A percentile compares a stretch with the other conserved stretches of the same genome.
Conservation (phyloP, 2,888 invertebrate genomes). For the Scrobipalpa costella region DNA sequence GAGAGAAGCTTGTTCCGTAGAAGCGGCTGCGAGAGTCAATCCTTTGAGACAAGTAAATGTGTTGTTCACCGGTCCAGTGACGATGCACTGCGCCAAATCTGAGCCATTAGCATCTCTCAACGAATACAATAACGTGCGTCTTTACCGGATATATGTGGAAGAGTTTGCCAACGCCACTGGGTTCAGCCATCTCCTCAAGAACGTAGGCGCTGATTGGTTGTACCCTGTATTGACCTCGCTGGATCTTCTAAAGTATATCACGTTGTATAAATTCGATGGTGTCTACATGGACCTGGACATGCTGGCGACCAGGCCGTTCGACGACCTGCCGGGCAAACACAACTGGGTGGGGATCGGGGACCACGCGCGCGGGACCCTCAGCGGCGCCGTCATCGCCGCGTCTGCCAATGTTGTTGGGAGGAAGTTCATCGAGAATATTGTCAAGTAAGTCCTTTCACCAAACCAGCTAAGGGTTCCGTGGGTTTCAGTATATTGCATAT, state of each 20-base stretch:
- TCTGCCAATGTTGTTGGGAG: background rate
- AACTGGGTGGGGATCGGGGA: background rate
- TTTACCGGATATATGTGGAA: slow-evolving; percentile 72
- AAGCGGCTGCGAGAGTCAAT: slow-evolving; percentile 84
- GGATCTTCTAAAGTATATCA: slow-evolving; percentile 84
- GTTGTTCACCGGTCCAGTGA: slow-evolving; percentile 72
- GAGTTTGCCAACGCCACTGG: slow-evolving; percentile 75
- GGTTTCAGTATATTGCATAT: no score
- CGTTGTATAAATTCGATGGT: slow-evolving; percentile 88
- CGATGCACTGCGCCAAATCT: slow-evolving; percentile 41
- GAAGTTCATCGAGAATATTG: background rate
- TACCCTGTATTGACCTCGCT: slow-evolving; percentile 71
- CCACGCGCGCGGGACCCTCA: background rate
- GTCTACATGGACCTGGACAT: slow-evolving; percentile 89
- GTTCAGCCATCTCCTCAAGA: slow-evolving; percentile 70
- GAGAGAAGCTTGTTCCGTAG: slow-evolving; percentile 85
- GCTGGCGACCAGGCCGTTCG: slow-evolving; percentile 54
- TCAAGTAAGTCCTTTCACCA: background rate
- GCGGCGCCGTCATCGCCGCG: background rate
- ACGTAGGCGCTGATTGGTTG: slow-evolving; percentile 71
- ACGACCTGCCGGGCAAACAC: background rate
- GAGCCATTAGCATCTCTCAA: slow-evolving; percentile 49
- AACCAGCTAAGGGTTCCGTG: no score
- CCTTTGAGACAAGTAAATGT: slow-evolving; percentile 80
- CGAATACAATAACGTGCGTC: slow-evolving; percentile 72